These are phyloP conservation scores for Porites cylindrica DNA, from an alignment of 92 coral and sea anemone species.

Conservation along the genomic window DNA sequence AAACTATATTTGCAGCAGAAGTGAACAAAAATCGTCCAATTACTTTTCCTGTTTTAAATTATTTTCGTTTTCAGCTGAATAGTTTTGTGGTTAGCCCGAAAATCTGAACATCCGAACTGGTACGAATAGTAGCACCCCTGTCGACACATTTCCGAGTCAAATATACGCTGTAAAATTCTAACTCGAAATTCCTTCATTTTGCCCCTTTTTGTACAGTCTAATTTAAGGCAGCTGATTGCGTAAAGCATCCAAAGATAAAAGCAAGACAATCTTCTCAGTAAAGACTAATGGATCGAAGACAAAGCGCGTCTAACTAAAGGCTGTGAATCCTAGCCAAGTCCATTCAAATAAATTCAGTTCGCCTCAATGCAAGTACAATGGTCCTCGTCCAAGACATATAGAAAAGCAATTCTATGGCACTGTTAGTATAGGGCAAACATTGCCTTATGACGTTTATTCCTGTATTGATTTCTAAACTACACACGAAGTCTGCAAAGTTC, in stretches of 20 bases:
- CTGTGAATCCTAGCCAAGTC: background rate
- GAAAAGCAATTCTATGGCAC: too few species aligned
- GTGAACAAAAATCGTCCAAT: background rate
- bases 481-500: background rate
- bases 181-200: background rate
- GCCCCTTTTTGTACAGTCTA: too few species aligned
- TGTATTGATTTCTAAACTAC: background rate
- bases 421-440: too few species aligned
- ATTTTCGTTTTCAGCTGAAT: background rate
- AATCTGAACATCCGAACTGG: background rate
- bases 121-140: too few species aligned
- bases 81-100: background rate
- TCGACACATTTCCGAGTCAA: background rate
- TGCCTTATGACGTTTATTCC: background rate
- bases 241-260: too few species aligned
- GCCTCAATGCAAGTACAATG: background rate
- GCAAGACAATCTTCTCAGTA: too few species aligned
- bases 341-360: background rate
- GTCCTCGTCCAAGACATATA: too few species aligned
- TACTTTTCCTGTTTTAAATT: background rate
- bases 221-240: too few species aligned
- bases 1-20: background rate
- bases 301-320: background rate
- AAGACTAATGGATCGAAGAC: background rate
- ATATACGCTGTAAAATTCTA: background rate